A percentile compares a stretch with the other conserved stretches of the same genome.
Conservation (phyloP, 2,888 invertebrate species). For the Phyto melanocephala region DNA sequence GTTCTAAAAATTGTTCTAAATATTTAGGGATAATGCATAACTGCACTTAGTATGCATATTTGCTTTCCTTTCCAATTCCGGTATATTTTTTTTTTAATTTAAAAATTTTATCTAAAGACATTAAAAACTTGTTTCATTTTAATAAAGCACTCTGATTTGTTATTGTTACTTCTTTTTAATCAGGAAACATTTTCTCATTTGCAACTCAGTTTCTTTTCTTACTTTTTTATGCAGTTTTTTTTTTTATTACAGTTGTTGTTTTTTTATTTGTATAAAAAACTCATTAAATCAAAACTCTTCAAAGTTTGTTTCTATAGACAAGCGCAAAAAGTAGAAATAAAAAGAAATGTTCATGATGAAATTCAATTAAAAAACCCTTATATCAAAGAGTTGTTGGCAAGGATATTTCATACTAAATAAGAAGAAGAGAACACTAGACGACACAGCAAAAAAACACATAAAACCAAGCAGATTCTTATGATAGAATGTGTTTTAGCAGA, state of each 20-base stretch:
- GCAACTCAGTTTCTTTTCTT: constrained; percentile 44
- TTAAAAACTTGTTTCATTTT: not conserved
- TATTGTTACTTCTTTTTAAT: constrained; percentile 32
- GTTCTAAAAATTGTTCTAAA: too few relatives aligned
- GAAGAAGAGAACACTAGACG: not conserved
- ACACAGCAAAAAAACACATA: not conserved
- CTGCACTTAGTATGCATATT: too few relatives aligned
- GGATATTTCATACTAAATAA: constrained; percentile 34
- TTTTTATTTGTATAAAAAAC: constrained; percentile 46
- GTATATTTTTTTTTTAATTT: too few relatives aligned
- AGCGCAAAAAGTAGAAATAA: constrained; percentile 10
- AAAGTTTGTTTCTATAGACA: constrained; percentile 46
- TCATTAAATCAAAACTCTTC: constrained; percentile 65
- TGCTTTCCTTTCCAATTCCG: too few relatives aligned
- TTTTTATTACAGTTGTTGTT: not conserved
- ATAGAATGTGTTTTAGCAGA: constrained; percentile 48
- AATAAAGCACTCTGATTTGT: not conserved
- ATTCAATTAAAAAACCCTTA: constrained; percentile 64
- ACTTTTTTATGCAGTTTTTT: not conserved
- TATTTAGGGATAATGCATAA: too few relatives aligned
- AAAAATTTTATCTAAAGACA: not conserved
- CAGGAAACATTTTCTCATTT: constrained; percentile 51
- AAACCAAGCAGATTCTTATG: constrained; percentile 17
- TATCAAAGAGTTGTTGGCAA: constrained; percentile 65
- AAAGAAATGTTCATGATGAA: constrained; percentile 58